Evolutionary conservation across 2,888 invertebrate genomes (phyloP).

Genomic region (Luperina testacea): DNA sequence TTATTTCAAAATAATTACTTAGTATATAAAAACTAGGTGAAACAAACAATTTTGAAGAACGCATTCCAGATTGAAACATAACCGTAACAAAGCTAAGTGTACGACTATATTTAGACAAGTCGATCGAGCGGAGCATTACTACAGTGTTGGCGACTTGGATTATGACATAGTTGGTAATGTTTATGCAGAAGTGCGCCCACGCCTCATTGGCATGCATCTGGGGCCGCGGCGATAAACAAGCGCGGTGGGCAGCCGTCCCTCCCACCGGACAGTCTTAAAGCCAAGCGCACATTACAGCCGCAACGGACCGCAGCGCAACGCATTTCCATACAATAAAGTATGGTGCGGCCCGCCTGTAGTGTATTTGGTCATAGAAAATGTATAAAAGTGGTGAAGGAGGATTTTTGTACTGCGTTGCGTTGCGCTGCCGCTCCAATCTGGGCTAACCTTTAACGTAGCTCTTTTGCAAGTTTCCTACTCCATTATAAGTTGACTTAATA

Average conservation of each 20-base stretch:
- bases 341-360: too few species aligned
- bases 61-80: constrained; percentile 31
- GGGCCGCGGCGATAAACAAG: constrained; percentile 79
- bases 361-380: not conserved
- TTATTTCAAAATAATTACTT: too few species aligned
- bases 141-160: constrained; percentile 65
- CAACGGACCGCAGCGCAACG: not conserved
- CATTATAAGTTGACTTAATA: constrained; percentile 44
- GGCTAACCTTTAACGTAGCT: constrained; percentile 26
- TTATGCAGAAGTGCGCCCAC: constrained; percentile 84
- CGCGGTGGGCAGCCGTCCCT: constrained; percentile 77
- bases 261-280: constrained; percentile 74
- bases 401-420: not conserved
- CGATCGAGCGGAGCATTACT: constrained; percentile 44
- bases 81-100: constrained; percentile 39
- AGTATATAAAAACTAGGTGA: not conserved
- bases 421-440: not conserved
- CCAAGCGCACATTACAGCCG: not conserved
- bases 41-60: constrained; percentile 9
- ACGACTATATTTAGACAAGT: constrained; percentile 53
- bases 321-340: not conserved
- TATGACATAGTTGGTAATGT: constrained; percentile 76
- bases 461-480: constrained; percentile 56
- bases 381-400: not conserved
- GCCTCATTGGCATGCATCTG: constrained; percentile 83